Percentiles rank a stretch among this genome's conserved stretches.
These are phyloP conservation scores for Cataglyphis cursor DNA, from an alignment of 2,888 invertebrate species.

Conservation along the genomic window DNA sequence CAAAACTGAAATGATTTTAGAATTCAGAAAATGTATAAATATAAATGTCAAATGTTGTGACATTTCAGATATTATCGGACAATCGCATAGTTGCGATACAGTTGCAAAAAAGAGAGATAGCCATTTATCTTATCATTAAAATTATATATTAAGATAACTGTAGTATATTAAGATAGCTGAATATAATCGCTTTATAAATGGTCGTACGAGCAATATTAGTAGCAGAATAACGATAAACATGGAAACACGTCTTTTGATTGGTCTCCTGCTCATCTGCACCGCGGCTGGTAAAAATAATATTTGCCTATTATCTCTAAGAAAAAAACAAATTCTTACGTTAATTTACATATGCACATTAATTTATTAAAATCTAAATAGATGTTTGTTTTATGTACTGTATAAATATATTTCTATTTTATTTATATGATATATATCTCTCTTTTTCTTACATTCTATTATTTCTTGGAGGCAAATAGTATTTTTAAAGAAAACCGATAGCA, in stretches of 20 bases:
- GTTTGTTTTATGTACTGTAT: not conserved
- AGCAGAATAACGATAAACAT: conserved; percentile 70
- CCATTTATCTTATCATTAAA: conserved; percentile 75
- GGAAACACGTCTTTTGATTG: conserved; percentile 69
- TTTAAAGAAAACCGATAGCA: not conserved
- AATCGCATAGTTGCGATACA: conserved; percentile 15
- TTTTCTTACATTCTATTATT: not conserved
- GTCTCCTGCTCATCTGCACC: conserved; percentile 68
- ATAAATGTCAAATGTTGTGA: not conserved
- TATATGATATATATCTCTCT: not conserved
- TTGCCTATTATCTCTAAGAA: conserved; percentile 18
- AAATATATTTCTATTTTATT: not conserved
- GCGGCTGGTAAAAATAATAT: conserved; percentile 70
- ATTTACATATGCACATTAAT: not conserved
- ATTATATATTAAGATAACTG: not conserved
- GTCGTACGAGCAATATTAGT: not conserved
- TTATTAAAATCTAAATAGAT: not conserved
- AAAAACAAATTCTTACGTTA: not conserved
- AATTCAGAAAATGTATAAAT: not conserved
- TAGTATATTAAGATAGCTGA: not conserved
- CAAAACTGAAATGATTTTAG: not conserved
- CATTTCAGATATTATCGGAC: not conserved
- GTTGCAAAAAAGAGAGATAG: not conserved
- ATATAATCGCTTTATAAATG: conserved; percentile 75
- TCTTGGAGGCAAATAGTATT: not conserved